Conservation (phyloP, 1,140 invertebrate species). For the Mamestra configurata region DNA sequence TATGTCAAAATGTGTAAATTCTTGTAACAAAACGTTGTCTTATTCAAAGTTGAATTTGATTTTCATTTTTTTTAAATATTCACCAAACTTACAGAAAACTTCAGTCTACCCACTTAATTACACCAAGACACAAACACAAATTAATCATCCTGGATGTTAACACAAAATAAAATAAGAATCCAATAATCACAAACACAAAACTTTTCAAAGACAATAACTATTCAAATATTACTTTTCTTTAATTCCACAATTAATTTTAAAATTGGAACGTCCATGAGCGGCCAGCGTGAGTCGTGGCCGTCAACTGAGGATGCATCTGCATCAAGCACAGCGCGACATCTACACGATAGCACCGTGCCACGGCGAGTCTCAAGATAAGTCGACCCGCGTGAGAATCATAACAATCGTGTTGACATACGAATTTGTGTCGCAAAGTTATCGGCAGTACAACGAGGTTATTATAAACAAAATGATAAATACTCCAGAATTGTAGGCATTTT, state of each 20-base stretch:
- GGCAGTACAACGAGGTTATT: background rate
- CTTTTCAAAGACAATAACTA: background rate
- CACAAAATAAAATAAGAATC: background rate
- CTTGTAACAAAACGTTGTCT: no score
- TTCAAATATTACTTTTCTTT: background rate
- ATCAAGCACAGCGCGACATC: constrained; percentile 39
- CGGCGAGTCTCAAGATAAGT: constrained; percentile 65
- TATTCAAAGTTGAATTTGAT: background rate
- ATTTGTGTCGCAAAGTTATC: constrained; percentile 44
- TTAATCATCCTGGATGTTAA: background rate
- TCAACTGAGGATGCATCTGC: constrained; percentile 75
- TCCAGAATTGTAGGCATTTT: background rate
- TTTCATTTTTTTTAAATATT: background rate
- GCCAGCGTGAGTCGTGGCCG: constrained; percentile 61
- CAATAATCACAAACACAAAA: background rate
- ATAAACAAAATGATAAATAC: constrained; percentile 6
- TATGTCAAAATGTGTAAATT: no score
- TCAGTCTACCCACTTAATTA: background rate
- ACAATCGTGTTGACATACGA: constrained; percentile 52
- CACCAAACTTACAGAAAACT: constrained; percentile 14
- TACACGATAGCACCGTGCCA: constrained; percentile 56
- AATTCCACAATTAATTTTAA: background rate
- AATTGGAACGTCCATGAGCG: constrained; percentile 62
- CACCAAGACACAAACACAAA: background rate
- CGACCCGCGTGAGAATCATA: constrained; percentile 62